Evolutionary conservation across 1,140 invertebrate species (phyloP).

Genomic region (Mactra quadrangularis): DNA sequence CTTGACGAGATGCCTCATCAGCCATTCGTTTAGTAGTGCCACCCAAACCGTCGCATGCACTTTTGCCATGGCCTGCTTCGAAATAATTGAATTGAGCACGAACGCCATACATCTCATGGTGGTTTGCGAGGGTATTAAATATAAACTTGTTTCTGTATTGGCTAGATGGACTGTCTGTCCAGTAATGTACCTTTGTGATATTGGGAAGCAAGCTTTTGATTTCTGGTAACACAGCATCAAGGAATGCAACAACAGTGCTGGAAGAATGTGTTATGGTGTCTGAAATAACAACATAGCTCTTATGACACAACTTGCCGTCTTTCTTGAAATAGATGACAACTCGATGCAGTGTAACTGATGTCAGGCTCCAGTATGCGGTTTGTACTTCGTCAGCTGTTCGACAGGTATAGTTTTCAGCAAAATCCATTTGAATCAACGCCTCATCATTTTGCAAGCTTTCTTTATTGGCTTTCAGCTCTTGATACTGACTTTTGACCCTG

Average conservation of each 20-base stretch:
- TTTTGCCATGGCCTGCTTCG: slow-evolving; percentile 61
- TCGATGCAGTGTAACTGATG: slow-evolving; percentile 56
- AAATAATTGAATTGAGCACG: slow-evolving; percentile 55
- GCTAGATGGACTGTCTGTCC: slow-evolving; percentile 49
- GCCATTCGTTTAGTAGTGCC: no score
- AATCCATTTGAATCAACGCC: slow-evolving; percentile 59
- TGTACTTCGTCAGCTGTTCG: slow-evolving; percentile 51
- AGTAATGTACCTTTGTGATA: slow-evolving; percentile 48
- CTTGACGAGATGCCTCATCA: no score
- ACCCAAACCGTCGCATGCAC: no score
- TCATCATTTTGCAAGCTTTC: slow-evolving; percentile 25
- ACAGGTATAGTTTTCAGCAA: slow-evolving; percentile 62
- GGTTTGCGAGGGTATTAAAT: slow-evolving; percentile 45
- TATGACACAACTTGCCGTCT: no score
- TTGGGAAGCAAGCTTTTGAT: no score
- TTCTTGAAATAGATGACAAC: no score
- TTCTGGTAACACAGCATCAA: slow-evolving; percentile 12
- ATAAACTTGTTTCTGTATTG: slow-evolving; percentile 58
- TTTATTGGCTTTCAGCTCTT: background rate
- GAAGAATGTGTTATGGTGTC: no score
- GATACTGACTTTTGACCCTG: background rate
- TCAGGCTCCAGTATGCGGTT: slow-evolving; percentile 56
- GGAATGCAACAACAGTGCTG: slow-evolving; percentile 23
- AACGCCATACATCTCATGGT: slow-evolving; percentile 4
- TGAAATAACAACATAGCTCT: no score